Conservation (phyloP, 1,140 invertebrate species). For the Octopus sinensis region DNA sequence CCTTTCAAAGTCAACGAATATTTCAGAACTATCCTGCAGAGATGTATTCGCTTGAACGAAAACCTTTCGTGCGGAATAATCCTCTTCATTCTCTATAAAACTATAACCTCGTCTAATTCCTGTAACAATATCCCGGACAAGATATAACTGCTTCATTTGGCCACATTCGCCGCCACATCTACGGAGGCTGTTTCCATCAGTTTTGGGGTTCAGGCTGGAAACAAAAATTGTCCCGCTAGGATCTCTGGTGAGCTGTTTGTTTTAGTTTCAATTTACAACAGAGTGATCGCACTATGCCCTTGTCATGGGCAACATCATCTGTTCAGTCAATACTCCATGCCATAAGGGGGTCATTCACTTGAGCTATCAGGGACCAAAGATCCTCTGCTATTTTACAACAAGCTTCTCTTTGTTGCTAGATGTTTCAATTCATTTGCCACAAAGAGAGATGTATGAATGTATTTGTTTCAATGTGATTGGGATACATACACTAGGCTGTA, state of each 20-base stretch:
- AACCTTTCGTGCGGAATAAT: conserved; percentile 65
- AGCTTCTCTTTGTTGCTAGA: no score
- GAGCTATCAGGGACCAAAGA: conserved; percentile 30
- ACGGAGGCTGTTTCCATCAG: conserved; percentile 62
- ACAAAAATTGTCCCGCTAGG: conserved; percentile 76
- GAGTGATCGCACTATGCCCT: conserved; percentile 72
- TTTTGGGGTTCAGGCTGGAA: conserved; percentile 70
- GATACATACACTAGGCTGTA: no score
- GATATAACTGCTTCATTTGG: conserved; percentile 65
- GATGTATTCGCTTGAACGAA: conserved; percentile 65
- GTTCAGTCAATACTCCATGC: conserved; percentile 82
- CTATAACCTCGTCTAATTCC: conserved; percentile 79
- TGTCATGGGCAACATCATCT: conserved; percentile 78
- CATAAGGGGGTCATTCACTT: conserved; percentile 58
- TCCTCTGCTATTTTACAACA: conserved; percentile 15
- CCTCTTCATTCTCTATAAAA: conserved; percentile 76
- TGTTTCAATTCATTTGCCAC: no score
- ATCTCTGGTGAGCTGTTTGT: conserved; percentile 60
- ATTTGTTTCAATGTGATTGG: no score
- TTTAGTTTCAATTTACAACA: conserved; percentile 68
- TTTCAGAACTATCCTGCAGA: conserved; percentile 65
- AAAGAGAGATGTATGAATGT: no score
- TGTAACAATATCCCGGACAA: conserved; percentile 79
- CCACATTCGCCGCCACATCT: conserved; percentile 51
- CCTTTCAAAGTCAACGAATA: conserved; percentile 64